phyloP scores from a whole-genome alignment of 2,113 vertebrate species.

The Cyphomyrus plagiostoma region DNA sequence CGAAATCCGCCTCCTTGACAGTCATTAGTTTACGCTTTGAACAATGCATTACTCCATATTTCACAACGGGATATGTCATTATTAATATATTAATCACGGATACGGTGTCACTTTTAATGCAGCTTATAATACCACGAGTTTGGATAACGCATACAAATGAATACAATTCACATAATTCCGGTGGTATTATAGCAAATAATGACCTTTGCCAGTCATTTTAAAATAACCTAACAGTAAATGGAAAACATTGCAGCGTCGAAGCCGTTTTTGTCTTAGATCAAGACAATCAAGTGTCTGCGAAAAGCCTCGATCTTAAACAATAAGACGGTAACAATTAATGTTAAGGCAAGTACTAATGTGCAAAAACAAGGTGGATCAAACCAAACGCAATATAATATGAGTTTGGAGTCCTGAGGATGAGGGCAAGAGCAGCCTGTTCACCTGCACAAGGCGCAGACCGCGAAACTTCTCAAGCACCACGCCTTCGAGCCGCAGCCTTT shows the following conservation, averaged over 20 bases:
- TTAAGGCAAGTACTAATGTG: not conserved
- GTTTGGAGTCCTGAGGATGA: not conserved
- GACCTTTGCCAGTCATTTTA: not conserved
- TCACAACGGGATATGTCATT: not conserved
- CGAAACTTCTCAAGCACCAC: slow-evolving; percentile 4
- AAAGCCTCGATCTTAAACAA: not conserved
- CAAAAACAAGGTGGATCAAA: not conserved
- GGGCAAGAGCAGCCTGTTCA: not conserved
- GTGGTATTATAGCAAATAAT: not conserved
- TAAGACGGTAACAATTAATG: not conserved
- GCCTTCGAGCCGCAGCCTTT: slow-evolving; percentile 11
- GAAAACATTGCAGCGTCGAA: not conserved
- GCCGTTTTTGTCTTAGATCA: not conserved
- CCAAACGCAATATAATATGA: not conserved
- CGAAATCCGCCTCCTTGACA: not conserved
- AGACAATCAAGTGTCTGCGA: not conserved
- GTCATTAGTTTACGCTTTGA: not conserved
- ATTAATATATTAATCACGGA: not conserved
- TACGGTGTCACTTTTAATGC: not conserved
- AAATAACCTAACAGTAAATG: not conserved
- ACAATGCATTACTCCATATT: not conserved
- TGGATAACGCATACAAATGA: not conserved
- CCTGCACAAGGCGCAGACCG: not conserved
- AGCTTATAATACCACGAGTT: not conserved
- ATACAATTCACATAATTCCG: not conserved